Base-by-base conservation (phyloP, 2,797 vertebrate species). In the Australoheros facetus region DNA sequence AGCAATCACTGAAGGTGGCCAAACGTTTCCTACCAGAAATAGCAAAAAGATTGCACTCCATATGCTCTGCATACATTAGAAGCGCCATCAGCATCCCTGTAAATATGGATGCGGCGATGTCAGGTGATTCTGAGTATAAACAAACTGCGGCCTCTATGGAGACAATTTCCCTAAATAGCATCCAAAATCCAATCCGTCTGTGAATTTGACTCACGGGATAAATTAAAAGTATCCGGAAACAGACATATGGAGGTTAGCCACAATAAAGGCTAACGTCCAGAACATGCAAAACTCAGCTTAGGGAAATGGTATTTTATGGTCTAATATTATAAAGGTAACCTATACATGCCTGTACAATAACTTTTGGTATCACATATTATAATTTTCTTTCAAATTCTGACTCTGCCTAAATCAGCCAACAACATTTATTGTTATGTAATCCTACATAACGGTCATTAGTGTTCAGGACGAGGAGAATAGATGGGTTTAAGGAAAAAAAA, bases 381-480 rank as follows among this genome's bases (percentile, higher is more conserved):
- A 9, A 48, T 12, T 10, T 0, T 51, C 13, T 16, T 19, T 26
- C 45, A 28, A 19, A 28, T 28, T 30, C 23, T 48, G 5, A 12
- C 0, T 16, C 16, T 66, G 4, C 13, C 42, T 13, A 45, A 66
- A 28, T 30, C 16, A 48, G 2, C 62, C 16, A 66, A 19, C 17
- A 66, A 10, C 62, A 2, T 16, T 45, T 16, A 14, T 45, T 48
- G 42, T 10, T 0, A 66, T 7, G 23, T 45, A 42, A 28, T 28
- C 0, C 0, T 28, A 3, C 62, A 66, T 42, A 16, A 23, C 0
- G 0, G 3, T n/a, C 48, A 19, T 19, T 1, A 28, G 26, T 45
- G 2, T 48, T 16, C 9, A 66, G 42, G 26, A 30, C 26, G 28
- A 69, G 19, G 42, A 69, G 9, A n/a, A 28, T 6, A 66, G 9